phyloP scores from a whole-genome alignment of 2,113 vertebrate species.

The Carassius auratus region DNA sequence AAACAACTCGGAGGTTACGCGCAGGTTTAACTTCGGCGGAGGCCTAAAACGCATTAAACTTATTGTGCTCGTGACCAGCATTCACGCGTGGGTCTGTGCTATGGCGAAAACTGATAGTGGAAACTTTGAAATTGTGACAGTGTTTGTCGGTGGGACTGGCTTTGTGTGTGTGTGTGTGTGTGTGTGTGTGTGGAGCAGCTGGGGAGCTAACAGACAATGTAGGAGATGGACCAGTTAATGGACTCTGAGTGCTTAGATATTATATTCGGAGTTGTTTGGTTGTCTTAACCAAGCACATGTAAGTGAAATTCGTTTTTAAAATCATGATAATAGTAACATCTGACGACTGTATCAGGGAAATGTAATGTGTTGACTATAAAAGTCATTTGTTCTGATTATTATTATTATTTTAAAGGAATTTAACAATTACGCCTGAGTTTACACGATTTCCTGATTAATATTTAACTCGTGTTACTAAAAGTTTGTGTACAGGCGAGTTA shows the following conservation, averaged over 20 bases:
- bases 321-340: background rate
- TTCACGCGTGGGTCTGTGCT: background rate
- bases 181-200: slow-evolving; percentile 41
- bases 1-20: slow-evolving; percentile 75
- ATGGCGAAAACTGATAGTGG: background rate
- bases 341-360: background rate
- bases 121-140: background rate
- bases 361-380: background rate
- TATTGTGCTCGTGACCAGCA: background rate
- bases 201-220: slow-evolving; percentile 39
- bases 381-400: background rate
- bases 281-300: slow-evolving; percentile 13
- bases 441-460: background rate
- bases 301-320: slow-evolving; percentile 17
- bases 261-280: slow-evolving; percentile 3
- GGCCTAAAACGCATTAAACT: background rate
- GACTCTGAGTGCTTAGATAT: slow-evolving; percentile 19
- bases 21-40: slow-evolving; percentile 59
- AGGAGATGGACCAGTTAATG: slow-evolving; percentile 16
- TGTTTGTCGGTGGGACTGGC: slow-evolving; percentile 32
- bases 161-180: slow-evolving; percentile 27
- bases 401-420: background rate
- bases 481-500: background rate
- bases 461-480: background rate
- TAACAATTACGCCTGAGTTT: background rate